Conservation (phyloP, 1,140 invertebrate genomes). For the Oppia nitens region DNA sequence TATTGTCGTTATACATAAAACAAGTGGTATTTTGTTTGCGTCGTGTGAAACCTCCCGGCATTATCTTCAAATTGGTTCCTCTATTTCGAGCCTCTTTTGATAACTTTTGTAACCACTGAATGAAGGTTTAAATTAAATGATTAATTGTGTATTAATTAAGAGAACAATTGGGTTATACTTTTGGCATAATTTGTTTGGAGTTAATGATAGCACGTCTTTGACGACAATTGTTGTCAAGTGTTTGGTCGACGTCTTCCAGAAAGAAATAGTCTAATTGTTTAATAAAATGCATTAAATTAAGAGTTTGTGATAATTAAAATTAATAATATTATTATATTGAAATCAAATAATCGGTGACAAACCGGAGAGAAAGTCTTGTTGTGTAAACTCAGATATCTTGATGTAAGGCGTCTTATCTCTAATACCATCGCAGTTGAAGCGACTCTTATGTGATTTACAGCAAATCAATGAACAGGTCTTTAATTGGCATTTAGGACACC, state of each 20-base stretch:
- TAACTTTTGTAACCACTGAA: slow-evolving; percentile 4
- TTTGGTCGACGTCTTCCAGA: slow-evolving; percentile 1
- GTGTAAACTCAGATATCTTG: background rate
- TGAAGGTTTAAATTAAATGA: background rate
- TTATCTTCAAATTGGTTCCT: slow-evolving; percentile 1
- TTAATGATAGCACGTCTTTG: background rate
- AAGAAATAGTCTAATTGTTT: slow-evolving; percentile 4
- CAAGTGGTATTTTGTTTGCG: background rate
- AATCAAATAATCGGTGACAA: background rate
- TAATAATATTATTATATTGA: background rate
- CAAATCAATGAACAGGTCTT: slow-evolving; percentile 13
- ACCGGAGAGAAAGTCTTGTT: slow-evolving; percentile 7
- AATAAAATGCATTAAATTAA: background rate
- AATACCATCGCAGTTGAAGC: slow-evolving; percentile 7
- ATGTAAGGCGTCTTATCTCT: slow-evolving; percentile 2
- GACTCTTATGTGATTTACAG: slow-evolving; percentile 2
- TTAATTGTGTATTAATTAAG: background rate
- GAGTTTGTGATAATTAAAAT: too few species aligned
- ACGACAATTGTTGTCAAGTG: background rate
- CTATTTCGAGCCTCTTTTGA: background rate
- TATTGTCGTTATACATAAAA: slow-evolving; percentile 2
- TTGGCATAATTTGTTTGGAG: background rate
- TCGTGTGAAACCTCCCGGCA: slow-evolving; percentile 5
- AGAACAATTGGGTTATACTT: background rate
- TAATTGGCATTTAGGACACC: slow-evolving; percentile 9